These are phyloP conservation scores for Colletes latitarsis DNA, from an alignment of 1,140 invertebrate species.

Conservation along the genomic window DNA sequence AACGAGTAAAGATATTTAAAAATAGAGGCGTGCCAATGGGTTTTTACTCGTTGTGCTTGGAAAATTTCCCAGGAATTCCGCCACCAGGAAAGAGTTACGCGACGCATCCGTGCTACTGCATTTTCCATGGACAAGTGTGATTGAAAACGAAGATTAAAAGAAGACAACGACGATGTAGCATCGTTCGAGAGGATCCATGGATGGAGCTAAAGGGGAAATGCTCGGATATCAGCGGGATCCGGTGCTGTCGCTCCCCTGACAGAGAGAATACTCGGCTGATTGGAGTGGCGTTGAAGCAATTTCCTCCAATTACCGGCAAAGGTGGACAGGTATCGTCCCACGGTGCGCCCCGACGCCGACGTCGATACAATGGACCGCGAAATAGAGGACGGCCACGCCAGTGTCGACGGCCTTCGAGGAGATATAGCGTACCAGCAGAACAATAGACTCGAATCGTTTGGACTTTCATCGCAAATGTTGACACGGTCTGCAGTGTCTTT, in stretches of 20 bases:
- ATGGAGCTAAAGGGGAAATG: conserved; percentile 10
- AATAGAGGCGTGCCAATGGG: too few species aligned
- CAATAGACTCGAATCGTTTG: conserved; percentile 10
- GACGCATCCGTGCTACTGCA: neutral
- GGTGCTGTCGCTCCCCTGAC: conserved; percentile 4
- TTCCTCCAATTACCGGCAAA: conserved; percentile 72
- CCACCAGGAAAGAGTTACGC: neutral
- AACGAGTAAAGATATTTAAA: too few species aligned
- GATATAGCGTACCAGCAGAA: conserved; percentile 17
- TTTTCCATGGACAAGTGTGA: conserved; percentile 21
- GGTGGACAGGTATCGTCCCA: conserved; percentile 52
- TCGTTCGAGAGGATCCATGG: neutral
- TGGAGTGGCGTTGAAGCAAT: conserved; percentile 72
- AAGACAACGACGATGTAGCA: neutral
- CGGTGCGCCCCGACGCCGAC: conserved; percentile 1
- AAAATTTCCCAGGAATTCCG: neutral
- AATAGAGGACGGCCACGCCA: conserved; percentile 50
- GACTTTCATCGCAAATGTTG: conserved; percentile 24
- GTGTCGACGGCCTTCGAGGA: conserved; percentile 7
- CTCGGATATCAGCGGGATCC: conserved; percentile 45
- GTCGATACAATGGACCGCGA: conserved; percentile 63
- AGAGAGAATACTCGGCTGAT: conserved; percentile 70
- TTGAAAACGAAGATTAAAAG: conserved; percentile 63
- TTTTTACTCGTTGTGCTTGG: too few species aligned
- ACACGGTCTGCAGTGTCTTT: neutral